phyloP scores from a whole-genome alignment of 35 echinoderm and acorn worm genomes.

The Heliocidaris tuberculata region DNA sequence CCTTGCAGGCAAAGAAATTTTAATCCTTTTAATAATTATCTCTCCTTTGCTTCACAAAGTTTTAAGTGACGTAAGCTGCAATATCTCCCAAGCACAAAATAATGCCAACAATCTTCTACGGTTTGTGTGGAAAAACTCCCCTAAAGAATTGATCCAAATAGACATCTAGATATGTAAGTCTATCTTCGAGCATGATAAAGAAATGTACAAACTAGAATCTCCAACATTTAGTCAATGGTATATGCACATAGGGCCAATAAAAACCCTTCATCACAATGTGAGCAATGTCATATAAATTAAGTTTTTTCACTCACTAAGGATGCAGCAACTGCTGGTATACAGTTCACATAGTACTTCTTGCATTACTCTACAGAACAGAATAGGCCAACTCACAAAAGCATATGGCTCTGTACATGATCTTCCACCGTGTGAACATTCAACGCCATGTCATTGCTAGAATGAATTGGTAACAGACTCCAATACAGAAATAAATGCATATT shows the following conservation, averaged over 20 bases:
- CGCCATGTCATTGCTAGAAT: too few relatives aligned
- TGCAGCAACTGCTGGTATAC: too few relatives aligned
- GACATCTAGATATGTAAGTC: not conserved
- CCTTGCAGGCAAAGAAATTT: not conserved
- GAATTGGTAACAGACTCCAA: too few relatives aligned
- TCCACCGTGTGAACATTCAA: too few relatives aligned
- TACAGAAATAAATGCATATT: too few relatives aligned
- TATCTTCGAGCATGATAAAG: not conserved
- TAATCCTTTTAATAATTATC: not conserved
- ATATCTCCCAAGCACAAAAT: not conserved
- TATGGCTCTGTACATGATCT: too few relatives aligned
- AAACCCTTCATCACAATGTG: too few relatives aligned
- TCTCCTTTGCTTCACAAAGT: not conserved
- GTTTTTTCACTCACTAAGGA: too few relatives aligned
- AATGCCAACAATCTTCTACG: not conserved
- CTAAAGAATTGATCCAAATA: not conserved
- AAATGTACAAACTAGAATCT: not conserved
- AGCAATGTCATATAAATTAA: too few relatives aligned
- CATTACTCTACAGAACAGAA: too few relatives aligned
- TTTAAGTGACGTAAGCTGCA: not conserved
- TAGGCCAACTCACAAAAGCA: too few relatives aligned
- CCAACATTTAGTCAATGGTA: not conserved
- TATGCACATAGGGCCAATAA: not conserved
- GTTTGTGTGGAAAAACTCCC: not conserved
- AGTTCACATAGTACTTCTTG: too few relatives aligned